A percentile compares a stretch with the other conserved stretches of the same genome.
These are phyloP conservation scores for Phylloscopus trochilus DNA, from an alignment of 2,113 vertebrate species.

Conservation along the genomic window DNA sequence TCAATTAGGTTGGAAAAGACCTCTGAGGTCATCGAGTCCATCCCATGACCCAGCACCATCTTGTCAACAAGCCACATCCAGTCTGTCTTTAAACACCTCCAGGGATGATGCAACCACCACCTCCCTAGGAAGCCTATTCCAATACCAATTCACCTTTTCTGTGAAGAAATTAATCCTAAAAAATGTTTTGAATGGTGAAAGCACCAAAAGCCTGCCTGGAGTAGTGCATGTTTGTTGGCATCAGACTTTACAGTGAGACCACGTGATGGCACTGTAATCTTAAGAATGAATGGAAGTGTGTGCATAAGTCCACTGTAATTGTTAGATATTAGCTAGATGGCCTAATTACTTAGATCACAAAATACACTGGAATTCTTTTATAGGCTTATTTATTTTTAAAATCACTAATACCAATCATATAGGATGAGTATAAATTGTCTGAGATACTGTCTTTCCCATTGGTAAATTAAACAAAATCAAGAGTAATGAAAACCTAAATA, in stretches of 20 bases:
- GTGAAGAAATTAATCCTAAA: neutral
- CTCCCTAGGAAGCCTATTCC: neutral
- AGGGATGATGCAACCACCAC: too few species aligned
- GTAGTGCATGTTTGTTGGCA: neutral
- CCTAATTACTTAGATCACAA: neutral
- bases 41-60: neutral
- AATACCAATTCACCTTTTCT: neutral
- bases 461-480: neutral
- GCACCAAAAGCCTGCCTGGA: neutral
- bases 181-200: neutral
- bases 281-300: neutral
- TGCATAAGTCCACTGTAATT: accelerated
- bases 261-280: neutral
- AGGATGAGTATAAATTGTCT: neutral
- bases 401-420: neutral
- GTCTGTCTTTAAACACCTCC: neutral
- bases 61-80: neutral
- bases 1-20: neutral
- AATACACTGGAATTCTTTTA: neutral
- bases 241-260: neutral
- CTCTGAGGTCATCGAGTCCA: neutral
- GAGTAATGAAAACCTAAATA: neutral
- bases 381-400: neutral
- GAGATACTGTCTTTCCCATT: neutral
- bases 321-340: neutral